Percentiles rank a stretch among this genome's conserved stretches.
Evolutionary conservation across 1,140 invertebrate species (phyloP).

Genomic region (Parapsyche elsis): DNA sequence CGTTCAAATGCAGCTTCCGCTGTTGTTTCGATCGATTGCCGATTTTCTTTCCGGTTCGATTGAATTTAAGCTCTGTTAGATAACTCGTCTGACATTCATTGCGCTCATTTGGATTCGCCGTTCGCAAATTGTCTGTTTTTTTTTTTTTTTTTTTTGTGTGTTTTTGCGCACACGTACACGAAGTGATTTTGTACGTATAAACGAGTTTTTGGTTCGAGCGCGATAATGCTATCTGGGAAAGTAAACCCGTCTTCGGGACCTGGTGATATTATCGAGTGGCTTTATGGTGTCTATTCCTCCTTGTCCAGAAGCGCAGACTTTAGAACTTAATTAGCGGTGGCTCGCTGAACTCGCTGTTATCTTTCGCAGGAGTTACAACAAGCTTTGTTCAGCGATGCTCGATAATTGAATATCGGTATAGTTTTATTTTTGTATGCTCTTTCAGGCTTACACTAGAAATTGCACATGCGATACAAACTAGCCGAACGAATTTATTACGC

Average conservation of each 20-base stretch:
- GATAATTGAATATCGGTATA: conserved; percentile 14
- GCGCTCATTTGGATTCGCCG: neutral
- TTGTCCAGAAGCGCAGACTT: conserved; percentile 31
- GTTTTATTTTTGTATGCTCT: neutral
- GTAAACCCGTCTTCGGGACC: conserved; percentile 32
- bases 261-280: conserved; percentile 27
- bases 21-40: neutral
- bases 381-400: neutral
- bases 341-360: neutral
- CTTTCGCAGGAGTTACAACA: neutral
- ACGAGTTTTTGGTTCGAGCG: neutral
- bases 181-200: neutral
- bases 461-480: neutral
- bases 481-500: too few species aligned
- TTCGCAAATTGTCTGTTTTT: neutral
- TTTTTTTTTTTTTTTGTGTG: neutral
- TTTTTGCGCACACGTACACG: neutral
- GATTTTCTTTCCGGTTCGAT: neutral
- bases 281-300: conserved; percentile 39
- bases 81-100: neutral
- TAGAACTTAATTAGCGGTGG: conserved; percentile 40
- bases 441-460: neutral
- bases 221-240: conserved; percentile 11
- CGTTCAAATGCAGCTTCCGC: neutral
- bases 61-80: neutral